Evolutionary conservation across 2,888 invertebrate species (phyloP).

Genomic region (Chloroclystis v-ata): DNA sequence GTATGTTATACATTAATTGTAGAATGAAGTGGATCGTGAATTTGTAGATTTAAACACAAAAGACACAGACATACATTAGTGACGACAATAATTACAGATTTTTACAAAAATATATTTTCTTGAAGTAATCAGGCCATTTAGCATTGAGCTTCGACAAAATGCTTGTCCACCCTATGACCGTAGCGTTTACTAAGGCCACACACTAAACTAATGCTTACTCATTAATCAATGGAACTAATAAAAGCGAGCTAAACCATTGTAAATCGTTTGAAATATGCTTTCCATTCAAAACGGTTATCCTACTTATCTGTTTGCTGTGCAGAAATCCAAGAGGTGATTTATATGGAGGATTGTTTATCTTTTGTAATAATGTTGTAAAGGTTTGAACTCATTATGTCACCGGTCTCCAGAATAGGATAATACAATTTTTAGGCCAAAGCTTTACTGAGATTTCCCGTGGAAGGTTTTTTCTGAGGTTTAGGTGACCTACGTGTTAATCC

Average conservation of each 20-base stretch:
- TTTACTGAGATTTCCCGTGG: too few relatives aligned
- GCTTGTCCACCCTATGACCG: constrained; percentile 50
- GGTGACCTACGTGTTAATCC: too few relatives aligned
- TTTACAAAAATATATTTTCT: neutral
- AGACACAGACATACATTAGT: too few relatives aligned
- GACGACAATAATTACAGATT: too few relatives aligned
- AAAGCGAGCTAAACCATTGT: constrained; percentile 21
- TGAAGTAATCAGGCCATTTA: neutral
- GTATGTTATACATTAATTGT: too few relatives aligned
- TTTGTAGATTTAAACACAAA: too few relatives aligned
- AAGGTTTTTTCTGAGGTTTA: too few relatives aligned
- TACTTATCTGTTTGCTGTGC: neutral
- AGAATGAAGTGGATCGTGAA: too few relatives aligned
- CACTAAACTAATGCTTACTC: constrained; percentile 14
- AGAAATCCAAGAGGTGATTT: constrained; percentile 1
- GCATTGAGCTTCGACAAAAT: constrained; percentile 4
- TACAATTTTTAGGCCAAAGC: too few relatives aligned
- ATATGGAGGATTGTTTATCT: neutral
- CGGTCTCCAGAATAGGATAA: too few relatives aligned
- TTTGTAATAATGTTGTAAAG: too few relatives aligned
- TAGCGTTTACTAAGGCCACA: constrained; percentile 50
- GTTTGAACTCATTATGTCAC: too few relatives aligned
- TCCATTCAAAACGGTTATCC: constrained; percentile 4
- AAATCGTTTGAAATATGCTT: constrained; percentile 21
- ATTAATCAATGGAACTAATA: constrained; percentile 17